Base-by-base conservation (phyloP, 2,113 vertebrate genomes). In the Chroicocephalus ridibundus region DNA sequence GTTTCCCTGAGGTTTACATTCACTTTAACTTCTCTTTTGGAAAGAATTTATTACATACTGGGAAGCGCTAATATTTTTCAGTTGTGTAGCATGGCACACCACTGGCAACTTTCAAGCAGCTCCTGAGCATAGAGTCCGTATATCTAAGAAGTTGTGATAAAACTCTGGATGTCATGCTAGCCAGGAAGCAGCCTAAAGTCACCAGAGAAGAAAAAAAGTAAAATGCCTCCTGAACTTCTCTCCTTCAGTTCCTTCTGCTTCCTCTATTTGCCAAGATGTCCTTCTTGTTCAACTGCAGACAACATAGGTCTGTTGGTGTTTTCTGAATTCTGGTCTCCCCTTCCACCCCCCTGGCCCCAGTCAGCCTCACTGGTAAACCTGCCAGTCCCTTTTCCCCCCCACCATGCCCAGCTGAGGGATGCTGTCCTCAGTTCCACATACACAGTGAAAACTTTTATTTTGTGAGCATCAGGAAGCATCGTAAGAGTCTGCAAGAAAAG, bases 291-390 rank as follows among this genome's bases (percentile, higher is more conserved):
- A 69, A 64, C 36, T 46, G 46, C n/a, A 86, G 8, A 25, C 22
- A 58, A 34, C 2, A 4, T 14, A 42, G 8, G 13, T 58, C 72
- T 88, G 32, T 16, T 64, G 16, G 25, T 36, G 19, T 81, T 42
- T 85, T 47, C 69, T 68, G 47, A 36, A 22, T 46, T 36, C 34
- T 38, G 26, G 18, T 42, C 26, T 47, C 20, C 26, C 18, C 24
- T 32, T 61, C 40, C 29, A 36, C 3, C 1, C 6, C 3, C 3
- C 7, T 6, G 21, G 9, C 25, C 12, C 11, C 6, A 47, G 40
- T n/a, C 44, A 60, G 26, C 24, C 9, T 64, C 27, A 80, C 17
- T 51, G 10, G 11, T 49, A 51, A 77, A 66, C 32, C 7, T 65
- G 31, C 31, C n/a, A 71, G 42, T 9, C 31, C 15, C 34, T 58